Evolutionary conservation across 1,140 invertebrate species (phyloP).

Genomic region (Apolygus lucorum): DNA sequence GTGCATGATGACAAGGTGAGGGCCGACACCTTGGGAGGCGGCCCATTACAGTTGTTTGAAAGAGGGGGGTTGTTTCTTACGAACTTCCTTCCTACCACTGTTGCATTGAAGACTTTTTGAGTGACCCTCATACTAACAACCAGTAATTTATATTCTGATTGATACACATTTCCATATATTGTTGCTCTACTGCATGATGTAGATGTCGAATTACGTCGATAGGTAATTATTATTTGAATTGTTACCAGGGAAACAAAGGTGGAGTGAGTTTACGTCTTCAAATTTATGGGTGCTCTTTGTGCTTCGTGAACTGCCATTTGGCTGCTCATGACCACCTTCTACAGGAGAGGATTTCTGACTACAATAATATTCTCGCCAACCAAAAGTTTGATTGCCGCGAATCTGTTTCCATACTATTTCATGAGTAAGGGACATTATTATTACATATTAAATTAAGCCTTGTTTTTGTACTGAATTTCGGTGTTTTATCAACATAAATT

Average conservation of each 20-base stretch:
- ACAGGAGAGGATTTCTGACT: slow-evolving; percentile 72
- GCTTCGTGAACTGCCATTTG: slow-evolving; percentile 80
- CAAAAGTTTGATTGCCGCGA: slow-evolving; percentile 58
- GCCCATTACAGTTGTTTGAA: too few relatives aligned
- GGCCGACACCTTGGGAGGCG: too few relatives aligned
- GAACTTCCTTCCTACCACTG: too few relatives aligned
- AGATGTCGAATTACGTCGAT: background rate
- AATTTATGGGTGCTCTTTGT: slow-evolving; percentile 75
- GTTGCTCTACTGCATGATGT: too few relatives aligned
- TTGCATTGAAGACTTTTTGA: too few relatives aligned
- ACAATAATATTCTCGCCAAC: slow-evolving; percentile 67
- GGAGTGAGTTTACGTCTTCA: slow-evolving; percentile 78
- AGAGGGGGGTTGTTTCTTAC: too few relatives aligned
- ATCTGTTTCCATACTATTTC: slow-evolving; percentile 74
- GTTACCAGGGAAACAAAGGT: slow-evolving; percentile 89
- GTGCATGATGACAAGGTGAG: too few relatives aligned
- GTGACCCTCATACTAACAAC: too few relatives aligned
- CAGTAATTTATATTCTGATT: too few relatives aligned
- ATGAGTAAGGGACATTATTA: slow-evolving; percentile 55
- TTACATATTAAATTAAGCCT: background rate
- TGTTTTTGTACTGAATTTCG: too few relatives aligned
- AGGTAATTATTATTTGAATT: slow-evolving; percentile 27
- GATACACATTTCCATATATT: too few relatives aligned
- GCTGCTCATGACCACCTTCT: slow-evolving; percentile 77
- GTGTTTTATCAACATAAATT: too few relatives aligned